These are phyloP conservation scores for Hiodon alosoides DNA, from an alignment of 2,113 vertebrate genomes.

Conservation along the genomic window DNA sequence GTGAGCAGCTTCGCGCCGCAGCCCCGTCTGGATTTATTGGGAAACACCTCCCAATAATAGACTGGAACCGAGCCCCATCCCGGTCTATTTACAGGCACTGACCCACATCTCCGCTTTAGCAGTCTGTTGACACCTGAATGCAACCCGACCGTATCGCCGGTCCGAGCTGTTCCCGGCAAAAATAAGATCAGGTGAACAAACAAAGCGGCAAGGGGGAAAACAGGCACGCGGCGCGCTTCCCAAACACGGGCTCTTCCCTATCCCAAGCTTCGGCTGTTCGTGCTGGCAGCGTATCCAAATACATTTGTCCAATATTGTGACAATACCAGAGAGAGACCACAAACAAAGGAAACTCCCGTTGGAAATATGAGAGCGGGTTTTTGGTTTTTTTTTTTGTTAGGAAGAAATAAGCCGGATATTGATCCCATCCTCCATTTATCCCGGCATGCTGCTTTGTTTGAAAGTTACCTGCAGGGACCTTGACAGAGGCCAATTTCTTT, in stretches of 20 bases:
- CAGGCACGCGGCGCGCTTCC: slow-evolving; percentile 37
- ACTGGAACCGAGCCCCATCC: not conserved
- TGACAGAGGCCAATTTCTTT: slow-evolving; percentile 59
- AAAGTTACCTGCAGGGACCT: slow-evolving; percentile 40
- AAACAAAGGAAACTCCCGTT: not conserved
- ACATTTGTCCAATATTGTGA: not conserved
- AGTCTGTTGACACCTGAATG: slow-evolving; percentile 51
- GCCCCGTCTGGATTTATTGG: not conserved
- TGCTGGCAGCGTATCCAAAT: slow-evolving; percentile 24
- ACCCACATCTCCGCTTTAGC: slow-evolving; percentile 32
- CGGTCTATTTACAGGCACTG: slow-evolving; percentile 17
- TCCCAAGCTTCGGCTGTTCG: slow-evolving; percentile 39
- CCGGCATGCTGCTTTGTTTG: slow-evolving; percentile 32
- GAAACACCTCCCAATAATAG: not conserved
- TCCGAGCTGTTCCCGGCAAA: slow-evolving; percentile 57
- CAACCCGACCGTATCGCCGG: slow-evolving; percentile 28
- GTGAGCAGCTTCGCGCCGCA: not conserved
- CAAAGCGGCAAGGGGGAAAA: slow-evolving; percentile 47
- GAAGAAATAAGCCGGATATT: slow-evolving; percentile 35
- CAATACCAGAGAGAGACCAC: not conserved
- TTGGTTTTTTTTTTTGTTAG: not conserved
- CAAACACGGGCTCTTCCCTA: slow-evolving; percentile 36
- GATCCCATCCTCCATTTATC: slow-evolving; percentile 43
- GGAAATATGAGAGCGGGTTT: not conserved
- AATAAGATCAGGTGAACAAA: slow-evolving; percentile 52